phyloP scores from a whole-genome alignment of 2,888 invertebrate species.

The Leucophora obtusa region DNA sequence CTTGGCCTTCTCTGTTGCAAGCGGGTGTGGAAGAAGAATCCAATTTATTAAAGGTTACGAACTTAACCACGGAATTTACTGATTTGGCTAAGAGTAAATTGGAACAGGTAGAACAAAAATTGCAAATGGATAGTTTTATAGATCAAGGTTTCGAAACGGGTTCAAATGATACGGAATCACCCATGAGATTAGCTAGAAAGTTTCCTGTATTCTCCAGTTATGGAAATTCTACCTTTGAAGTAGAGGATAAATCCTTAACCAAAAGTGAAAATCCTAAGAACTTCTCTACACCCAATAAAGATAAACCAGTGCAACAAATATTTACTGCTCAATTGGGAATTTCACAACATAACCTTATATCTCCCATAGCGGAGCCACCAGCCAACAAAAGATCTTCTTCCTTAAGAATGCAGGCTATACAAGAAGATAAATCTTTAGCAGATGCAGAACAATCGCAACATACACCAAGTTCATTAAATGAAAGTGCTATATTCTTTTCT shows the following conservation, averaged over 20 bases:
- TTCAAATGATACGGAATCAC: conserved; percentile 73
- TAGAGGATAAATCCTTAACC: conserved; percentile 21
- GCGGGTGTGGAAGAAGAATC: background rate
- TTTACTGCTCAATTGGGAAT: conserved; percentile 12
- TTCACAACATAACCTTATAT: conserved; percentile 24
- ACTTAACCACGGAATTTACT: conserved; percentile 6
- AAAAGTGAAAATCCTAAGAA: conserved; percentile 16
- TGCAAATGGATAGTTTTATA: conserved; percentile 68
- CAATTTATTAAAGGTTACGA: background rate
- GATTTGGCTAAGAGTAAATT: conserved; percentile 26
- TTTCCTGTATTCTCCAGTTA: background rate
- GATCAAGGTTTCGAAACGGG: conserved; percentile 77
- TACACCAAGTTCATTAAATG: conserved; percentile 57
- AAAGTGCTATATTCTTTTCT: conserved; percentile 67
- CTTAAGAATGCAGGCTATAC: conserved; percentile 72
- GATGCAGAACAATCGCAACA: conserved; percentile 40
- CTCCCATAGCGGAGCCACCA: conserved; percentile 61
- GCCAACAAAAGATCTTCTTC: conserved; percentile 64
- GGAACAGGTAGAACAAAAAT: conserved; percentile 12
- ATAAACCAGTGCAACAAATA: conserved; percentile 66
- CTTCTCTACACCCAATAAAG: conserved; percentile 16
- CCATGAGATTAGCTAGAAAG: conserved; percentile 64
- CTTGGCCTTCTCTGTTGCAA: conserved; percentile 42
- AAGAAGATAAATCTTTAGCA: conserved; percentile 71
- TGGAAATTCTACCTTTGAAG: conserved; percentile 9